Evolutionary conservation across 2,888 invertebrate genomes (phyloP).

Genomic region (Eumerus sabulonum): DNA sequence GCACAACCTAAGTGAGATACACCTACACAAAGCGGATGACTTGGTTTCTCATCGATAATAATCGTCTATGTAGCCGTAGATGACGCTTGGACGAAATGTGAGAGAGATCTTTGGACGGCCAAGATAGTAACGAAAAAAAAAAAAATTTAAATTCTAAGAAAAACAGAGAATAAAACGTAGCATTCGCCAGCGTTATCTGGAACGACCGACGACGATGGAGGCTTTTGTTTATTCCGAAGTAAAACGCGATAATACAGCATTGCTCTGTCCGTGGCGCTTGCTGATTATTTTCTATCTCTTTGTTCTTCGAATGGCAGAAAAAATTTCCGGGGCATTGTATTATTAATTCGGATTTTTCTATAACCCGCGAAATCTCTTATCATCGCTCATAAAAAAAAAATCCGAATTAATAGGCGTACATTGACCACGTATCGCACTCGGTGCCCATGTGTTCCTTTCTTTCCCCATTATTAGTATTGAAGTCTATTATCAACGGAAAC

Average conservation of each 20-base stretch:
- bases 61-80: too few species aligned
- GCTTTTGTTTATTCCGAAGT: slow-evolving; percentile 30
- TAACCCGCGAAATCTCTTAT: slow-evolving; percentile 1
- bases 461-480: slow-evolving; percentile 9
- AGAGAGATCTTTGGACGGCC: too few species aligned
- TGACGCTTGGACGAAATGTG: too few species aligned
- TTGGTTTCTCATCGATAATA: slow-evolving; percentile 7
- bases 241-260: slow-evolving; percentile 33
- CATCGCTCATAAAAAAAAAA: slow-evolving; percentile 17
- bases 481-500: slow-evolving; percentile 22
- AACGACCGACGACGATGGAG: too few species aligned
- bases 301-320: slow-evolving; percentile 28
- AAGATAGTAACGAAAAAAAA: too few species aligned
- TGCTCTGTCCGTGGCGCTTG: slow-evolving; percentile 13
- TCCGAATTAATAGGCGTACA: slow-evolving; percentile 46
- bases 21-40: slow-evolving; percentile 10
- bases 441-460: slow-evolving; percentile 6
- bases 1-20: neutral
- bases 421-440: slow-evolving; percentile 51
- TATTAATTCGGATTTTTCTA: neutral
- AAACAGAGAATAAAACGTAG: slow-evolving; percentile 7
- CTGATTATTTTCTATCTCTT: slow-evolving; percentile 36
- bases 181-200: slow-evolving; percentile 32
- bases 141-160: slow-evolving; percentile 10
- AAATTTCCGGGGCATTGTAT: slow-evolving; percentile 35